phyloP scores from a whole-genome alignment of 2,797 vertebrate species.

The Rhodeus uyekii region DNA sequence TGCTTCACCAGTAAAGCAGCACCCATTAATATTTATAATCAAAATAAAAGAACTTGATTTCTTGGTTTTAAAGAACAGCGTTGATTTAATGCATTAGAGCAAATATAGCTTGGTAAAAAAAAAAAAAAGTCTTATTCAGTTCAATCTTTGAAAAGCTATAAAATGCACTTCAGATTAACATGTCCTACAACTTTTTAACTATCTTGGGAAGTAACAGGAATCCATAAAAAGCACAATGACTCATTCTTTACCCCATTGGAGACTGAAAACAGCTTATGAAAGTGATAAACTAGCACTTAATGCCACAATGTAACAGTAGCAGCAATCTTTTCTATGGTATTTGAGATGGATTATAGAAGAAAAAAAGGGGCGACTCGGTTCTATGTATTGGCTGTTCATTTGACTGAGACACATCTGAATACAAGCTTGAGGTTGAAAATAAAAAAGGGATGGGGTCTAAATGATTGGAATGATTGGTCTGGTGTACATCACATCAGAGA shows the following conservation, averaged over 20 bases:
- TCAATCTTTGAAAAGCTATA: neutral
- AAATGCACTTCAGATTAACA: neutral
- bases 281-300: neutral
- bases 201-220: neutral
- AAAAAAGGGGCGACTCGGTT: neutral
- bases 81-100: neutral
- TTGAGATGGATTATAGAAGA: neutral
- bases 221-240: neutral
- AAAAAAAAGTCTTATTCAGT: neutral
- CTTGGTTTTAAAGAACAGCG: neutral
- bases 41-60: neutral
- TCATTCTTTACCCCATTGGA: neutral
- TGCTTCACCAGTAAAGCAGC: neutral
- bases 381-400: neutral
- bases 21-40: neutral
- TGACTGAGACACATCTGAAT: neutral
- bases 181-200: neutral
- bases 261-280: neutral
- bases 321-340: neutral
- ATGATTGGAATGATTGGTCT: neutral
- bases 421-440: neutral
- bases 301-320: neutral
- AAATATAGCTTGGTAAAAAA: neutral
- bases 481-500: neutral
- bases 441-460: neutral